Conservation (phyloP, 2,888 invertebrate species). For the Leptinotarsa haldemani region DNA sequence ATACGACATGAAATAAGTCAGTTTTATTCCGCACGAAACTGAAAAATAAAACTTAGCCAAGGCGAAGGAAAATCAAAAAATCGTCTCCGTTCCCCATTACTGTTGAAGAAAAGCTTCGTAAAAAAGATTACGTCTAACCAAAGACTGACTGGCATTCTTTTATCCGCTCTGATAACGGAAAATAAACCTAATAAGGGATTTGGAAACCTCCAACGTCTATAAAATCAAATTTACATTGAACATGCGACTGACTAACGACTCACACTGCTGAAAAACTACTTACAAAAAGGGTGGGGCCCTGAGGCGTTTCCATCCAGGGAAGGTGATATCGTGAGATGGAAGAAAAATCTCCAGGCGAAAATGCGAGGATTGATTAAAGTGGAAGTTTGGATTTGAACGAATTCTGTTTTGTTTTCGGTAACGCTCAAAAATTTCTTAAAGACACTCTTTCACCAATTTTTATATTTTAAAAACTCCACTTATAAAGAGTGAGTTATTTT, state of each 20-base stretch:
- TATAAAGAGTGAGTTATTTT: too few relatives aligned
- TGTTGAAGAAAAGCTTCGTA: background rate
- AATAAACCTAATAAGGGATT: slow-evolving; percentile 25
- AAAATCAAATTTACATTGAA: slow-evolving; percentile 31
- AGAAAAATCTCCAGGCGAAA: background rate
- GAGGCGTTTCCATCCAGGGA: slow-evolving; percentile 1
- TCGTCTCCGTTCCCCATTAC: slow-evolving; percentile 12
- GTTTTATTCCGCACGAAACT: background rate
- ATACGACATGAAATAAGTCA: too few relatives aligned
- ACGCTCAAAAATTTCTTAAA: too few relatives aligned
- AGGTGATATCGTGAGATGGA: slow-evolving; percentile 8
- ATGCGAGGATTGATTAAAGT: background rate
- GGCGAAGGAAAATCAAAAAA: background rate
- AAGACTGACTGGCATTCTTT: slow-evolving; percentile 7
- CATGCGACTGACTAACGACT: slow-evolving; percentile 20
- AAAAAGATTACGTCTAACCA: slow-evolving; percentile 2
- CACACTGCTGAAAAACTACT: slow-evolving; percentile 22
- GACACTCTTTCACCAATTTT: too few relatives aligned
- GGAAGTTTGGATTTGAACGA: too few relatives aligned
- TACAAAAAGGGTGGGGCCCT: slow-evolving; percentile 5
- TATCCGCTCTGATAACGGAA: slow-evolving; percentile 22
- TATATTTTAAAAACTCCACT: too few relatives aligned
- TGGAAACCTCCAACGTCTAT: slow-evolving; percentile 26
- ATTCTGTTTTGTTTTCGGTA: too few relatives aligned
- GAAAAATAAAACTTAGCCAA: background rate